Evolutionary conservation across 2,797 vertebrate genomes (phyloP), one percentile per base, ranked within the genome.

Genomic region (Morelia viridis): DNA sequence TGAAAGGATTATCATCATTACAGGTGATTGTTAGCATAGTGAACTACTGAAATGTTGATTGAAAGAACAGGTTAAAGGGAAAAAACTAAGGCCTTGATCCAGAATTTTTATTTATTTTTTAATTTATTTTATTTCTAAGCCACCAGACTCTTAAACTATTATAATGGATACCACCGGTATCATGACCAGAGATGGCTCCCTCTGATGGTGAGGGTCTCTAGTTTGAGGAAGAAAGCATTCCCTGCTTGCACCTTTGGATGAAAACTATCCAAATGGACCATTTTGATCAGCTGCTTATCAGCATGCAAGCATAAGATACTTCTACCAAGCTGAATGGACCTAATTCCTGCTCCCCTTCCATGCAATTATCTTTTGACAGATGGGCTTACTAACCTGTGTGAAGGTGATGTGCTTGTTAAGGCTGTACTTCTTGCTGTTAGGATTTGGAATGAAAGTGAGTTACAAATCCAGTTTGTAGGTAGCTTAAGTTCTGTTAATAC

Each of bases 391-490:
- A 4, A 58, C 50, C 17, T 41, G 2, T 15, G 26, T 68, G n/a
- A 88, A 87, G 84, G 90, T 12, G 11, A 92, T 22, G 15, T 26
- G 10, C 19, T 62, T 60, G 4, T 89, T 90, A 31, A 26, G 53
- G 62, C 62, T 3, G 85, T 83, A 91, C 60, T 53, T 90, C 94
- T 92, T 88, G 57, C 88, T 94, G 91, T 50, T 2, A 83, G 64
- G 85, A 85, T 28, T 92, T 65, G 93, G 93, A 84, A 3, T 94
- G 41, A 60, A n/a, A 94, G 88, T 89, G 46, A 80, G 35, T 80
- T 80, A 80, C 19, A 46, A 19, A 11, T 80, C 41, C 46, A 9
- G 17, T 41, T 76, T 76, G 7, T 76, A 41, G 71, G 19, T 11
- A 24, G 10, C 41, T 76, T 76, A 76, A 9, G 35, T 80, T 80